Percentiles rank a stretch among this genome's conserved stretches.
Evolutionary conservation across 2,113 vertebrate genomes (phyloP).

Genomic region (Chrysemys picta): DNA sequence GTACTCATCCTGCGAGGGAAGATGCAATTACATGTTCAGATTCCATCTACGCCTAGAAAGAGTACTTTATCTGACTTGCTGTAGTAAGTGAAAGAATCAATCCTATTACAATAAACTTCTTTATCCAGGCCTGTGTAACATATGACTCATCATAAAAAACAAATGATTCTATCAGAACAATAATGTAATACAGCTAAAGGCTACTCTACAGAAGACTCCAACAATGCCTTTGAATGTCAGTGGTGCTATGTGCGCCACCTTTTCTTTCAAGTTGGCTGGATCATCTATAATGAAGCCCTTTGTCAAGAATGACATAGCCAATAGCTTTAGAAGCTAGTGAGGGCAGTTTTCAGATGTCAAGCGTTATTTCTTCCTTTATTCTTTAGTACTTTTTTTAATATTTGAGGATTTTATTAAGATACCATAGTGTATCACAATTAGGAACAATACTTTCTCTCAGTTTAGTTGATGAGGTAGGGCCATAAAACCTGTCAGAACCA

Average conservation of each 20-base stretch:
- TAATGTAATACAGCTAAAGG: not conserved
- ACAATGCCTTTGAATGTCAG: not conserved
- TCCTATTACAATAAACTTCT: not conserved
- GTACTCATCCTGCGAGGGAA: not conserved
- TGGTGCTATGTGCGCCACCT: not conserved
- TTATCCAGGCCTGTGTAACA: not conserved
- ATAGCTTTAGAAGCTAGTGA: fast-evolving
- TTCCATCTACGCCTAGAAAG: not conserved
- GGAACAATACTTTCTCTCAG: not conserved
- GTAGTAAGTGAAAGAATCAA: not conserved
- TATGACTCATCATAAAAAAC: not conserved
- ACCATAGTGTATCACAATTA: not conserved
- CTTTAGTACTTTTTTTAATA: not conserved
- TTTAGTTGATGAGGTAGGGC: not conserved
- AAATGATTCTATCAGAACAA: not conserved
- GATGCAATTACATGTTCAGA: not conserved
- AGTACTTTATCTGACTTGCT: not conserved
- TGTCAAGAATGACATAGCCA: not conserved
- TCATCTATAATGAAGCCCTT: not conserved
- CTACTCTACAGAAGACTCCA: not conserved
- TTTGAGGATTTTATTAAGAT: not conserved
- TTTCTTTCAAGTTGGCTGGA: not conserved
- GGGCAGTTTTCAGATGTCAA: not conserved
- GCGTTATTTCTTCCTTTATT: not conserved
- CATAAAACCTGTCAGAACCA: not conserved